Percentiles rank a stretch among this genome's conserved stretches.
Conservation (phyloP, 2,888 invertebrate genomes). For the Subacronicta megacephala region DNA sequence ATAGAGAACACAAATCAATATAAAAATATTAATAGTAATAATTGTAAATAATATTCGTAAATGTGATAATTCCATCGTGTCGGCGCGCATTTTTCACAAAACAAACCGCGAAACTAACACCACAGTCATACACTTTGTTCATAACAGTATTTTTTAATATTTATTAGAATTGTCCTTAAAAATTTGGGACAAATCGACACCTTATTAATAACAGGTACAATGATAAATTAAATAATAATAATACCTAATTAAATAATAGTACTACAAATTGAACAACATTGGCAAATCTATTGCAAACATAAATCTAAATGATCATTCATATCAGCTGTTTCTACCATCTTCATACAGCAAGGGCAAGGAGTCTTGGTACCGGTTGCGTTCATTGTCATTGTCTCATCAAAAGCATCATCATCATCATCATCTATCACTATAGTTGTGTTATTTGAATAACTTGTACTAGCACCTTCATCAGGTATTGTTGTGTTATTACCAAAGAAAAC, state of each 20-base stretch:
- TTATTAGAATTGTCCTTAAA: too few species aligned
- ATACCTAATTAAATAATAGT: neutral
- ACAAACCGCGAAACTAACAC: too few species aligned
- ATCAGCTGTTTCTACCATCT: slow-evolving; percentile 81
- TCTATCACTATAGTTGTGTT: slow-evolving; percentile 71
- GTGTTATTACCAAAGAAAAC: slow-evolving; percentile 81
- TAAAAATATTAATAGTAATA: too few species aligned
- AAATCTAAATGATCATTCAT: slow-evolving; percentile 91
- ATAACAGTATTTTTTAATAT: too few species aligned
- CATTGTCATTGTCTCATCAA: slow-evolving; percentile 75
- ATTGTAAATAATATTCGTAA: too few species aligned
- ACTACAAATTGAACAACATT: slow-evolving; percentile 7
- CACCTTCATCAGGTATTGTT: slow-evolving; percentile 75
- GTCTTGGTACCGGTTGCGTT: slow-evolving; percentile 84
- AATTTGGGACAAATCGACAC: too few species aligned
- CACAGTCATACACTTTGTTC: too few species aligned
- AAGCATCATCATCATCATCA: slow-evolving; percentile 72
- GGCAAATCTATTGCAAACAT: slow-evolving; percentile 65
- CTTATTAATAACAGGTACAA: too few species aligned
- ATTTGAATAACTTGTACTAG: slow-evolving; percentile 63
- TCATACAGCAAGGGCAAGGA: slow-evolving; percentile 91
- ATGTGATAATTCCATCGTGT: too few species aligned
- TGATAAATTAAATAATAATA: neutral
- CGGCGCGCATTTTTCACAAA: too few species aligned
- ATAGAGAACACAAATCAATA: too few species aligned